Percentiles rank a stretch among this genome's conserved stretches.
Conservation (phyloP, 2,113 vertebrate genomes). For the Gila orcuttii region DNA sequence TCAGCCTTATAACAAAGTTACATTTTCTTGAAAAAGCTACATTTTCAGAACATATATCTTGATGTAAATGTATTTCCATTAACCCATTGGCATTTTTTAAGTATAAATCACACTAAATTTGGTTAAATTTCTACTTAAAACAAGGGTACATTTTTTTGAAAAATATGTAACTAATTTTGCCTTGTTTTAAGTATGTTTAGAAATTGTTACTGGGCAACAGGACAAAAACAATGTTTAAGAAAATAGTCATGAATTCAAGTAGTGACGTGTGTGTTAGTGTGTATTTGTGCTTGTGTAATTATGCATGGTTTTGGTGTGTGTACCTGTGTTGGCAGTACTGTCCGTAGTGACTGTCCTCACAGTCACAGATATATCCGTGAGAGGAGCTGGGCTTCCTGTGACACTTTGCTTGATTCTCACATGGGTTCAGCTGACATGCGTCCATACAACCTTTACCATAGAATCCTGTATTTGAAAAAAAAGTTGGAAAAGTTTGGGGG, state of each 20-base stretch:
- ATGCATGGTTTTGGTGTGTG: background rate
- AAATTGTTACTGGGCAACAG: background rate
- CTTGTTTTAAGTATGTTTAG: background rate
- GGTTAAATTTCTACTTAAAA: background rate
- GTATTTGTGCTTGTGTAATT: background rate
- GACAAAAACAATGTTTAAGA: background rate
- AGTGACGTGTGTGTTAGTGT: constrained; percentile 25
- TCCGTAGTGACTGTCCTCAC: constrained; percentile 87
- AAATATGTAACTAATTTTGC: background rate
- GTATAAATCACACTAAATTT: background rate
- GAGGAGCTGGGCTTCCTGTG: constrained; percentile 84
- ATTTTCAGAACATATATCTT: background rate
- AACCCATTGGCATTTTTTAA: background rate
- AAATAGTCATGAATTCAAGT: background rate
- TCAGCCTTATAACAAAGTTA: no score
- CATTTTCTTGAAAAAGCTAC: no score
- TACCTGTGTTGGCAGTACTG: constrained; percentile 98
- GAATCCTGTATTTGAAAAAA: constrained; percentile 77
- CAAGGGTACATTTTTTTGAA: background rate
- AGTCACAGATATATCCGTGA: constrained; percentile 92
- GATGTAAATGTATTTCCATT: background rate
- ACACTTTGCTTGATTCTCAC: constrained; percentile 92
- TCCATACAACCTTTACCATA: constrained; percentile 90
- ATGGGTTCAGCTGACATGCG: constrained; percentile 92
- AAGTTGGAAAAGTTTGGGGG: no score